Base-by-base conservation (phyloP, 2,797 vertebrate species). In the Takifugu ocellatus region DNA sequence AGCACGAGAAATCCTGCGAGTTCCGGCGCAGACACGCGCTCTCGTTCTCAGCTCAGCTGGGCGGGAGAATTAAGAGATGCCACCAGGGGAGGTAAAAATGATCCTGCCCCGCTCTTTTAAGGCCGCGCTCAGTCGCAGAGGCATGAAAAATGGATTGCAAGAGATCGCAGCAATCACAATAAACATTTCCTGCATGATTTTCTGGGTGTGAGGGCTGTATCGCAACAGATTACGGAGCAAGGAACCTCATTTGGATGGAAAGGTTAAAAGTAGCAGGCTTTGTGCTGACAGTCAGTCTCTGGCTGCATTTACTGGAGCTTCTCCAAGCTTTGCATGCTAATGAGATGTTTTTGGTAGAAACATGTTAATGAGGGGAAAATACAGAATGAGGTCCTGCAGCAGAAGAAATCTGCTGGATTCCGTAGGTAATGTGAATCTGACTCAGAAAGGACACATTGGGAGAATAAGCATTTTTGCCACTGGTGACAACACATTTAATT, bases 131-230 rank as follows among this genome's bases (percentile, higher is more conserved):
- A 79, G 66, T 80, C 59, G 59, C 72, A 59, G 63, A 53, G 47
- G 79, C 61, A 25, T 54, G 73, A 63, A 66, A 72, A 86, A 79
- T 72, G 54, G 77, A 80, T 79, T 63, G 70, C 53, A 67, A 62
- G 71, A 81, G 68, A 82, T 45, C 31, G 55, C 42, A 55, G 57
- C 70, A 68, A 74, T 73, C 66, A 83, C 74, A 68, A 77, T 78
- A 75, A 87, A 85, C 73, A 81, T 71, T 59, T 77, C 74, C 74
- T 66, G 67, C 69, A 65, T 68, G 70, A 74, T 82, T 84, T 79
- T 76, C 68, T 59, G 63, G 65, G 44, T 68, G 52, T 29, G 62
- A 60, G 58, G 39, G 59, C 59, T 65, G 70, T 50, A 75, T 77
- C 68, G 45, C 44, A 57, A 66, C 59, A 49, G 63, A 81, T 77